phyloP scores from a whole-genome alignment of 2,888 invertebrate genomes.

The Brachynemurus nebulosus region DNA sequence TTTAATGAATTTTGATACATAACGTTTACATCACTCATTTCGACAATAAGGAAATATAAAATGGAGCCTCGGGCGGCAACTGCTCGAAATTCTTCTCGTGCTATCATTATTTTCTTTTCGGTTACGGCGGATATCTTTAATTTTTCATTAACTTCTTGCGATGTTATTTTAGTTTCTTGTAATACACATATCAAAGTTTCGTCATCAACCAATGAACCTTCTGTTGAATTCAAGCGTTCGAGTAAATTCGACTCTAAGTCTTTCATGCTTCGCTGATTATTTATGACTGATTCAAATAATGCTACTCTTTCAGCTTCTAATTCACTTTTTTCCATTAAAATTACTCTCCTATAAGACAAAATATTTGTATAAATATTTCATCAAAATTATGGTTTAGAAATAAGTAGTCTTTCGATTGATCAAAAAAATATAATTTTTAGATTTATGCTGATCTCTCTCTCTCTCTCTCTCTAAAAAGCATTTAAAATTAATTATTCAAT shows the following conservation, averaged over 20 bases:
- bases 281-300: conserved; percentile 89
- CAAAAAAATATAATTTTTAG: background rate
- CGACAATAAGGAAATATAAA: conserved; percentile 88
- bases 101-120: conserved; percentile 84
- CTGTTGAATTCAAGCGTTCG: conserved; percentile 80
- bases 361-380: conserved; percentile 17
- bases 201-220: conserved; percentile 90
- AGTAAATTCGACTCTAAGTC: conserved; percentile 86
- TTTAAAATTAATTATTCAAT: too few relatives aligned
- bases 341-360: conserved; percentile 53
- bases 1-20: conserved; percentile 96
- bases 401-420: background rate
- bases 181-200: conserved; percentile 85
- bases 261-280: conserved; percentile 92
- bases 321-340: conserved; percentile 91
- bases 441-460: too few relatives aligned
- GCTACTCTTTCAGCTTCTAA: conserved; percentile 87
- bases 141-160: conserved; percentile 69
- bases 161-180: conserved; percentile 52
- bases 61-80: conserved; percentile 92
- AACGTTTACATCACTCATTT: conserved; percentile 90
- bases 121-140: conserved; percentile 84
- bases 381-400: background rate
- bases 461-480: too few relatives aligned
- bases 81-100: conserved; percentile 88